These are phyloP conservation scores for Tanypteryx hageni DNA, from an alignment of 2,888 invertebrate genomes.

Conservation along the genomic window DNA sequence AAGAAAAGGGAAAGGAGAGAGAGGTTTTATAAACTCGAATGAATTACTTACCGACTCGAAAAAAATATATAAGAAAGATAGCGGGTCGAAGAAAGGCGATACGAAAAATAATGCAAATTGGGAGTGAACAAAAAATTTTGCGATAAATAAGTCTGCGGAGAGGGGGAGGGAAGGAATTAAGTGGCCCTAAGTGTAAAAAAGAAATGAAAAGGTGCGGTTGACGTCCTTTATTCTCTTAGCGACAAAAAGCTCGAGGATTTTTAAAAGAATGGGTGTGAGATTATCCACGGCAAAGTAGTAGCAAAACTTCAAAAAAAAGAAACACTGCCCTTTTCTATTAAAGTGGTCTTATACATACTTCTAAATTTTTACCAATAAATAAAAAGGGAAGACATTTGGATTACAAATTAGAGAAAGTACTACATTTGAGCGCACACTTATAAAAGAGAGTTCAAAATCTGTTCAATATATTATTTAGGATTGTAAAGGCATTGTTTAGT, in stretches of 20 bases:
- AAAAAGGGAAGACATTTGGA: too few species aligned
- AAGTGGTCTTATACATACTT: too few species aligned
- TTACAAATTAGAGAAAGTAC: too few species aligned
- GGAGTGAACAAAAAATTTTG: background rate
- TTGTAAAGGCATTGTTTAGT: too few species aligned
- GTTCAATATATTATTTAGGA: too few species aligned
- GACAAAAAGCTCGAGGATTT: background rate
- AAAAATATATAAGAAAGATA: background rate
- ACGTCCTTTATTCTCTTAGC: background rate
- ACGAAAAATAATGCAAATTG: slow-evolving; percentile 1
- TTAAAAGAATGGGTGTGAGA: background rate
- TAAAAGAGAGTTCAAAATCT: too few species aligned
- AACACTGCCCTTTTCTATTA: too few species aligned
- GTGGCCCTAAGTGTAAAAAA: background rate
- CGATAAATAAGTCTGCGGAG: background rate
- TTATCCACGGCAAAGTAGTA: background rate
- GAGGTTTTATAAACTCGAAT: background rate
- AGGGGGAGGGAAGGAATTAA: background rate
- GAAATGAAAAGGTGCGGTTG: background rate
- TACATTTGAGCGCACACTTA: too few species aligned
- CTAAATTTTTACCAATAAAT: too few species aligned
- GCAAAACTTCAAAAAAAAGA: background rate
- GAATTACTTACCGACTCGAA: background rate
- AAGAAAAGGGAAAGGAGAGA: background rate
- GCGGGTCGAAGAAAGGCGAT: background rate